A percentile compares a stretch with the other conserved stretches of the same genome.
Conservation (phyloP, 64 coral and sea anemone genomes). For the Dendronephthya gigantea region DNA sequence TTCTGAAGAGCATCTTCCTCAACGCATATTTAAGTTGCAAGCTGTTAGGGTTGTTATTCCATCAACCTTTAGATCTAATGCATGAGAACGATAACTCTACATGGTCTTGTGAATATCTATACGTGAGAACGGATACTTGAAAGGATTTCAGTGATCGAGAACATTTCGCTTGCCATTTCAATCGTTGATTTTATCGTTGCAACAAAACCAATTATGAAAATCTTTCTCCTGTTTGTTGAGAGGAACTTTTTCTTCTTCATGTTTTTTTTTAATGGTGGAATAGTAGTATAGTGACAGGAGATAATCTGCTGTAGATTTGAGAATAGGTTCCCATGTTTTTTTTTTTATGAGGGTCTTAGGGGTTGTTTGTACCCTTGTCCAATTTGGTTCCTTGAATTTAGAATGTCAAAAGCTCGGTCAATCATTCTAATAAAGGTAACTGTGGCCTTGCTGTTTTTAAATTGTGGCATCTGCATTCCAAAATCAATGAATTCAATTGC, state of each 20-base stretch:
- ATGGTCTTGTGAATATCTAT: too few relatives aligned
- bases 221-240: too few relatives aligned
- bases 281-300: too few relatives aligned
- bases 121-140: not conserved
- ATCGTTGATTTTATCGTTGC: not conserved
- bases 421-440: too few relatives aligned
- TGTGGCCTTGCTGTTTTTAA: too few relatives aligned
- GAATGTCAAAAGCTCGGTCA: too few relatives aligned
- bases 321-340: slow-evolving; percentile 2
- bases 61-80: not conserved
- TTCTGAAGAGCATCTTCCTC: too few relatives aligned
- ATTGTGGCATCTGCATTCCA: not conserved
- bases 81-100: too few relatives aligned
- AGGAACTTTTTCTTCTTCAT: too few relatives aligned
- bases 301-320: slow-evolving; percentile 5
- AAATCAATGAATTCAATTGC: not conserved
- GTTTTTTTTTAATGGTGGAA: too few relatives aligned
- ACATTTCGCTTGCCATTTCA: slow-evolving; percentile 6
- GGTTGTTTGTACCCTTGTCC: not conserved
- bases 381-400: not conserved
- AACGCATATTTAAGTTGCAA: slow-evolving; percentile 10
- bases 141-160: not conserved
- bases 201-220: too few relatives aligned
- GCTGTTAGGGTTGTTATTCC: not conserved
- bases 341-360: not conserved